A percentile compares a stretch with the other conserved stretches of the same genome.
phyloP scores from a whole-genome alignment of 1,140 invertebrate species.

The Scaptomyza hsui region DNA sequence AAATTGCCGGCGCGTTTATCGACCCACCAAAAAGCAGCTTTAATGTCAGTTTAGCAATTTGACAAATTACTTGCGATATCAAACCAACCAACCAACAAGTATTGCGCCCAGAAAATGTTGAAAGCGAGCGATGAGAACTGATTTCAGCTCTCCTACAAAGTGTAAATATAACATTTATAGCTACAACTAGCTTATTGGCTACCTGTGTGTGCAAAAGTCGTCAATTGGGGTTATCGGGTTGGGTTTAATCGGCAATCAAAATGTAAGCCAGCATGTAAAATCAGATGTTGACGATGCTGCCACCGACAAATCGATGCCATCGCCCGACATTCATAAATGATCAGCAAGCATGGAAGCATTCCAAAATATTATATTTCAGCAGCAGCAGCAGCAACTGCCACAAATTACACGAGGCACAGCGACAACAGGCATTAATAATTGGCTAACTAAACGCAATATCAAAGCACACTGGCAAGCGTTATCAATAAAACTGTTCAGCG shows the following conservation, averaged over 20 bases:
- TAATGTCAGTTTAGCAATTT: slow-evolving; percentile 81
- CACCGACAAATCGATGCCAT: slow-evolving; percentile 53
- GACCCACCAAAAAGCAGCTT: slow-evolving; percentile 63
- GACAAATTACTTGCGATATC: slow-evolving; percentile 75
- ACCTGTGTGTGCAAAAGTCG: slow-evolving; percentile 20
- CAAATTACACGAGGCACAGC: slow-evolving; percentile 75
- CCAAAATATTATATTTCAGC: slow-evolving; percentile 30
- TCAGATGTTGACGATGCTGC: slow-evolving; percentile 62
- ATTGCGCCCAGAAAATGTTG: slow-evolving; percentile 57
- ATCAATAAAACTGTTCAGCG: slow-evolving; percentile 73
- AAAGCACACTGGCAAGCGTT: slow-evolving; percentile 65
- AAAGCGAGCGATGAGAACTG: slow-evolving; percentile 39
- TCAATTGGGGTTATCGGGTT: slow-evolving; percentile 50
- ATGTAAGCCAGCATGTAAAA: slow-evolving; percentile 69
- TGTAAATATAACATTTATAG: slow-evolving; percentile 1
- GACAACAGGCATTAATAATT: slow-evolving; percentile 81
- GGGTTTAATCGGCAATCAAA: slow-evolving; percentile 65
- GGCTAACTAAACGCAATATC: slow-evolving; percentile 71
- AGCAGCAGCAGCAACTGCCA: slow-evolving; percentile 62
- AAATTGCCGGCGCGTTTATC: slow-evolving; percentile 73
- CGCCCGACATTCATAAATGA: slow-evolving; percentile 64
- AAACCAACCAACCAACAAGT: slow-evolving; percentile 1
- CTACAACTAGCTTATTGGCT: slow-evolving; percentile 10
- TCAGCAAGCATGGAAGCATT: background rate
- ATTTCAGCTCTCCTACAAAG: background rate